Conservation (phyloP, 2,113 vertebrate species). For the Spilogale gracilis region DNA sequence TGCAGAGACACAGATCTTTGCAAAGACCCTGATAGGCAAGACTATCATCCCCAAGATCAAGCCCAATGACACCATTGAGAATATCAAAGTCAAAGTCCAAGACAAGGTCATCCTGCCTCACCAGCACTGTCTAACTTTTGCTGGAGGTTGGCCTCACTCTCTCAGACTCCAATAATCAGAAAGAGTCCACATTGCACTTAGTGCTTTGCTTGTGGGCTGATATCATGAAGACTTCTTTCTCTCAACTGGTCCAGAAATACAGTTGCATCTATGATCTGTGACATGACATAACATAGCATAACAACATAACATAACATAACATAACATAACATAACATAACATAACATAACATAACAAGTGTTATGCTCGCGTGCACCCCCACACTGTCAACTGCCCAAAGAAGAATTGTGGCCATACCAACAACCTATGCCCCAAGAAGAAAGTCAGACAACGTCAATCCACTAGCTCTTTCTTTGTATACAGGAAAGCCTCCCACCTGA, state of each 20-base stretch:
- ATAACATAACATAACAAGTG: neutral
- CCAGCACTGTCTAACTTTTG: neutral
- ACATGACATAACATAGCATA: too few species aligned
- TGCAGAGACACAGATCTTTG: conserved; percentile 90
- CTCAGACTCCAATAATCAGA: neutral
- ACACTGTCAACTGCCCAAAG: neutral
- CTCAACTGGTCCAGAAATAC: neutral
- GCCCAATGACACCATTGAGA: conserved; percentile 91
- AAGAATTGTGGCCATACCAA: neutral
- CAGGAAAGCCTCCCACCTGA: neutral
- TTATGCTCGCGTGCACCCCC: too few species aligned
- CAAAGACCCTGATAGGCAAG: conserved; percentile 89
- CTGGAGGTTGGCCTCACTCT: neutral
- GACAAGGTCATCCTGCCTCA: conserved; percentile 84
- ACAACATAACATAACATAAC: too few species aligned
- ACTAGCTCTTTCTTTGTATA: neutral
- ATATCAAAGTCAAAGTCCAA: conserved; percentile 91
- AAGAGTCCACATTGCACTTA: neutral
- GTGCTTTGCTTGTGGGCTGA: neutral
- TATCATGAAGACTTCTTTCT: neutral
- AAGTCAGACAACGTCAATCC: neutral
- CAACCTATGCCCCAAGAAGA: neutral
- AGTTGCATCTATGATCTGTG: neutral
- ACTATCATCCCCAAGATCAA: conserved; percentile 89
- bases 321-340: too few species aligned